Conservation (phyloP, 2,113 vertebrate genomes). For the Rhinichthys klamathensis region DNA sequence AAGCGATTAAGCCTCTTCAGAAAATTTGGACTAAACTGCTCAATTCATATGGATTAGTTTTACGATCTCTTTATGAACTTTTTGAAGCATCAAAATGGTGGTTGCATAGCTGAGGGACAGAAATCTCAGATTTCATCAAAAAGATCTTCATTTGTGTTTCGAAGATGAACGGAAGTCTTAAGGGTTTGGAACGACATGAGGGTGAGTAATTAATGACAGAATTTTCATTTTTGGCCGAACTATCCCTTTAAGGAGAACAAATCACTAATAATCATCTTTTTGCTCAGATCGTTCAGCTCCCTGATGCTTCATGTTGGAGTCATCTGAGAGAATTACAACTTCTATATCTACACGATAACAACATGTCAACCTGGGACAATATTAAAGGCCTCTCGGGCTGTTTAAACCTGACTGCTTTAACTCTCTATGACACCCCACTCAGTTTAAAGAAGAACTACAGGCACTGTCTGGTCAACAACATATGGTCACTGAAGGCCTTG, state of each 20-base stretch:
- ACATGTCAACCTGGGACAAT: conserved; percentile 62
- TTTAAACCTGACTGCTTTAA: conserved; percentile 67
- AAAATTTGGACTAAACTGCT: too few species aligned
- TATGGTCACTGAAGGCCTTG: conserved; percentile 72
- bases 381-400: conserved; percentile 68
- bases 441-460: conserved; percentile 74
- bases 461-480: conserved; percentile 68
- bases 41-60: too few species aligned
- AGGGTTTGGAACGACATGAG: too few species aligned
- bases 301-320: conserved; percentile 70
- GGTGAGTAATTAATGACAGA: too few species aligned
- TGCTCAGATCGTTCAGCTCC: conserved; percentile 71
- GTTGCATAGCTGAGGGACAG: too few species aligned
- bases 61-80: too few species aligned
- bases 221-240: too few species aligned
- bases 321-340: conserved; percentile 67
- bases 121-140: too few species aligned
- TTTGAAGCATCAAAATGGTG: too few species aligned
- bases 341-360: conserved; percentile 75
- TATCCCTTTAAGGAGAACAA: background rate
- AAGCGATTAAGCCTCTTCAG: too few species aligned
- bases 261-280: background rate
- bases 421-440: conserved; percentile 72
- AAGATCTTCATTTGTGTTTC: too few species aligned
- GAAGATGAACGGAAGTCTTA: too few species aligned